Evolutionary conservation across 1,140 invertebrate genomes (phyloP), one percentile per base, ranked within the genome.

Genomic region (Theocolax elegans): DNA sequence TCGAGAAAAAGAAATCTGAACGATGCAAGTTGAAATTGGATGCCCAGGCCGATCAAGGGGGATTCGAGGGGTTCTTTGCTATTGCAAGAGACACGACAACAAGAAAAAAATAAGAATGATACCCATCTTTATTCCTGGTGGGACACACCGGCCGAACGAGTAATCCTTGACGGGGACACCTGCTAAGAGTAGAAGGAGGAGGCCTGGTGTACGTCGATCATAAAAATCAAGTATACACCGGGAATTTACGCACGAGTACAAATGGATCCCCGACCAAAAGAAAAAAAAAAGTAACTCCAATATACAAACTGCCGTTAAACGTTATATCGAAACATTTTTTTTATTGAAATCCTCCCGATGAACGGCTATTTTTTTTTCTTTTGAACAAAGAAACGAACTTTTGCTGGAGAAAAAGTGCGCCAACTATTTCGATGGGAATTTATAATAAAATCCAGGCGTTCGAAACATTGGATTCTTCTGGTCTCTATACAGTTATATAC

Each of bases 1-100:
- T 25, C 2, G 58, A 64, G 38, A 62, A 54, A 63, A 46, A 64
- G 42, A 71, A 71, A 71, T 71, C 44, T 44, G 44, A 65, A 59
- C 42, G 53, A 65, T 48, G 53, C 53, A 60, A 71, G 54, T 71
- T 71, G 69, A 71, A 71, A 71, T 71, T 71, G 69, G 69, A 71
- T 48, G 54, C 62, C 46, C 29, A 46, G 46, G n/a, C 54, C 68
- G 51, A 65, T 64, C 42, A 44, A 56, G 48, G 35, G 29, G 48
- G 27, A 63, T 63, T 63, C 27, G n/a, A 60, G 21, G 31, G 46
- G 35, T 60, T 48, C 49, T 54, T 0, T 6, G 0, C 25, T 42
- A 10, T 42, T 12, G 12, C 17, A 51, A n/a, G n/a, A n/a, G n/a
- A n/a, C 13, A 1, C 17, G 13, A 6, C 13, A 15, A 2, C 8